Evolutionary conservation across 2,113 vertebrate species (phyloP).

Genomic region (Heliornis fulica): DNA sequence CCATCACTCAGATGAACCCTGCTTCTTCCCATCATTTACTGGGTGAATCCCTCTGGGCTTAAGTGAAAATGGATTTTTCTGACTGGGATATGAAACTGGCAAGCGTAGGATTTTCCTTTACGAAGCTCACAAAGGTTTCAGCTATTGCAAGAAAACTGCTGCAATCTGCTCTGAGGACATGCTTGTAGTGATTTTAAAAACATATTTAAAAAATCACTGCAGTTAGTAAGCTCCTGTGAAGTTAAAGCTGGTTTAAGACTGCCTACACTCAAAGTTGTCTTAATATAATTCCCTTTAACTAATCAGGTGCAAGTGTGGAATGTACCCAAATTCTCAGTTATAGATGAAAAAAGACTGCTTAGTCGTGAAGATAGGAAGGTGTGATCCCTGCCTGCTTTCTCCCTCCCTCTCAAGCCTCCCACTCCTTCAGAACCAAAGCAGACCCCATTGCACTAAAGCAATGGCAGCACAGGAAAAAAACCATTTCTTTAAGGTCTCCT

Average conservation of each 20-base stretch:
- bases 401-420: not conserved
- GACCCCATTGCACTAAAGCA: not conserved
- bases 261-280: not conserved
- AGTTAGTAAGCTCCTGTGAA: not conserved
- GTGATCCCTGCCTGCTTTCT: not conserved
- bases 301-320: not conserved
- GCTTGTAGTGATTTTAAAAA: not conserved
- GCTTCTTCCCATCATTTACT: not conserved
- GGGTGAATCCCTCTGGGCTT: not conserved
- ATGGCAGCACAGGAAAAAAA: not conserved
- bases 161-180: not conserved
- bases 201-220: not conserved
- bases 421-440: not conserved
- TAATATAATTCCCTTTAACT: not conserved
- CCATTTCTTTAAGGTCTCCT: not conserved
- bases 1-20: not conserved
- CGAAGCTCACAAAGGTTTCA: not conserved
- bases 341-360: not conserved
- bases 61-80: not conserved
- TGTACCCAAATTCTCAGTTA: not conserved
- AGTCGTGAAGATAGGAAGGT: not conserved
- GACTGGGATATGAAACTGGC: rapidly evolving
- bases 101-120: not conserved
- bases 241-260: not conserved
- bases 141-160: not conserved